Evolutionary conservation across 2,113 vertebrate genomes (phyloP).

Genomic region (Xiphias gladius): DNA sequence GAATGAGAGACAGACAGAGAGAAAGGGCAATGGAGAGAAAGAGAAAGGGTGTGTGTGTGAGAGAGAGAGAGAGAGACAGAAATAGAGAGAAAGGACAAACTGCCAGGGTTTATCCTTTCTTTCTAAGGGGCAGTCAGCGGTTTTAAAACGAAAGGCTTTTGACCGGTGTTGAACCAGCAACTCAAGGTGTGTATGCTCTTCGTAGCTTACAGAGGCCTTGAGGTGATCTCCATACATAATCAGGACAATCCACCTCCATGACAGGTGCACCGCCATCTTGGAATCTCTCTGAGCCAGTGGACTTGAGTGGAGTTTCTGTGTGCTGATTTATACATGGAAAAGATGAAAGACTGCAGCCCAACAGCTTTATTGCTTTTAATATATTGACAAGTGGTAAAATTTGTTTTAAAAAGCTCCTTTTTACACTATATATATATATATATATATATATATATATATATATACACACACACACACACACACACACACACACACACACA

Average conservation of each 20-base stretch:
- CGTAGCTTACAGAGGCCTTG: constrained; percentile 68
- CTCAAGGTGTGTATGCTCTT: constrained; percentile 54
- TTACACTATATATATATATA: no score
- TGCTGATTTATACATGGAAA: constrained; percentile 7
- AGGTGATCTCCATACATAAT: constrained; percentile 75
- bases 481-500: neutral
- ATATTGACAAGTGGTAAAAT: constrained; percentile 4
- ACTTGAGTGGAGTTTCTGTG: constrained; percentile 46
- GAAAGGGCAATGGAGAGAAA: constrained; percentile 60
- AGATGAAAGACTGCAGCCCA: constrained; percentile 22
- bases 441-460: no score
- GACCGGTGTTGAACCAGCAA: constrained; percentile 67
- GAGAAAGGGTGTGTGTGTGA: constrained; percentile 47
- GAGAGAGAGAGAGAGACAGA: constrained; percentile 42
- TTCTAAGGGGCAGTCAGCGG: constrained; percentile 59
- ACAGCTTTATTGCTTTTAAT: constrained; percentile 36
- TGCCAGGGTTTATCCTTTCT: constrained; percentile 69
- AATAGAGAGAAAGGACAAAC: constrained; percentile 63
- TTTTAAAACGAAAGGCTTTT: constrained; percentile 62
- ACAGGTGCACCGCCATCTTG: constrained; percentile 81
- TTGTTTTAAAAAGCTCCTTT: neutral
- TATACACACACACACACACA: neutral
- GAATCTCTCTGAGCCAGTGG: constrained; percentile 61
- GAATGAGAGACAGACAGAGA: constrained; percentile 46
- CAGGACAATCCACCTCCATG: constrained; percentile 75